Base-by-base conservation (phyloP, 2,888 invertebrate species). In the Diplazon laetatorius region DNA sequence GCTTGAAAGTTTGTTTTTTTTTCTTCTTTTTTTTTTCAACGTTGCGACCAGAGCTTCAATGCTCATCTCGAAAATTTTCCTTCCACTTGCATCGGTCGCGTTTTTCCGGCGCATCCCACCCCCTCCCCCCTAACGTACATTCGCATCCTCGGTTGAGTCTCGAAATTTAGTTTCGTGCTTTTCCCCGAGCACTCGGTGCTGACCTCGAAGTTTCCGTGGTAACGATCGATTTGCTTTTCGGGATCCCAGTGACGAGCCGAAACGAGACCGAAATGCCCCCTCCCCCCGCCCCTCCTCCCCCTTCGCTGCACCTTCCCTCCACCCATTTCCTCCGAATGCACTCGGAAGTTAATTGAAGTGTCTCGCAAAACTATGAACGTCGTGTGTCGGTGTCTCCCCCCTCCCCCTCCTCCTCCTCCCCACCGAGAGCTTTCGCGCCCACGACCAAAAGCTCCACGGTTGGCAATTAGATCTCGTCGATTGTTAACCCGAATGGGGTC, bases 391-490 rank as follows among this genome's bases (percentile, higher is more conserved):
- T 30, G 30, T 30, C 30, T 30, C 30, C n/a, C n/a, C n/a, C n/a
- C n/a, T n/a, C n/a, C n/a, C n/a, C n/a, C n/a, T n/a, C n/a, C n/a
- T n/a, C n/a, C n/a, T n/a, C n/a, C n/a, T 30, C 30, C 4, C 30
- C 4, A 6, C 4, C 30, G 44, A 44, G 65, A 71, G 71, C 65
- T 70, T 70, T 55, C 65, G 70, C 59, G 52, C 8, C 60, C 44
- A 50, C 60, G 71, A 6, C n/a, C n/a, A 76, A 37, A 18, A 44
- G 12, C 59, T 52, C 48, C 14, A 44, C 22, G 60, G 57, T 66
- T 83, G 84, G 82, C 84, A 87, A 87, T 88, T 87, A 87, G 86
- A 87, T 85, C n/a, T n/a, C 87, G 87, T 87, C 87, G 87, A 87
- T 87, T 86, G 85, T 84, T 83, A 83, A 86, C 83, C 78, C 81